Evolutionary conservation across 2,888 invertebrate species (phyloP).

Genomic region (Carabus problematicus): DNA sequence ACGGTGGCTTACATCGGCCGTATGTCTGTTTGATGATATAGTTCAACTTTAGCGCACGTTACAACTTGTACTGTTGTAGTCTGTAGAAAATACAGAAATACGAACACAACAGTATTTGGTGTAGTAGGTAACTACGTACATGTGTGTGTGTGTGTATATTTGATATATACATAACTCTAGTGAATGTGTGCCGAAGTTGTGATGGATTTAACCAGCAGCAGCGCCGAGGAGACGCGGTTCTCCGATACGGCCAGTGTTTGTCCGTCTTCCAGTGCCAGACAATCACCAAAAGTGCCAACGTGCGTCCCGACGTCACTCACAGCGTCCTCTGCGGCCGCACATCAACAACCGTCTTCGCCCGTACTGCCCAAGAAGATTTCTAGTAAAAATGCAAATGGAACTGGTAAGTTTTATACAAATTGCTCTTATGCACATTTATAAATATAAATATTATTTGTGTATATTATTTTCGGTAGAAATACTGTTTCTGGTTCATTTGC

Average conservation of each 20-base stretch:
- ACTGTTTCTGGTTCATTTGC: not conserved
- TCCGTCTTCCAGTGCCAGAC: constrained; percentile 1
- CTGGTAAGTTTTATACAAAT: constrained; percentile 6
- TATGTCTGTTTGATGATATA: too few species aligned
- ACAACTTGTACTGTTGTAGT: too few species aligned
- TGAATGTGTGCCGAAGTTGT: too few species aligned
- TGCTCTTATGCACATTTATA: not conserved
- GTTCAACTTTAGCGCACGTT: too few species aligned
- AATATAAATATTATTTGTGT: not conserved
- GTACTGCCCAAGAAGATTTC: constrained; percentile 3
- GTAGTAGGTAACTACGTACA: too few species aligned
- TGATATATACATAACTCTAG: too few species aligned
- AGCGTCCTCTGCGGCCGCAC: not conserved
- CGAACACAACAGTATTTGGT: too few species aligned
- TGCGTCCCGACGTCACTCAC: constrained; percentile 15
- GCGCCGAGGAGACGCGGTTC: constrained; percentile 5
- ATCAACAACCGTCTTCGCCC: not conserved
- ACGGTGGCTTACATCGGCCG: too few species aligned
- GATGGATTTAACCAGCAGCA: constrained; percentile 3
- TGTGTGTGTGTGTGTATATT: too few species aligned
- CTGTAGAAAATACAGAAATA: too few species aligned
- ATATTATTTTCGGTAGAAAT: not conserved
- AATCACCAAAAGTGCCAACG: constrained; percentile 1
- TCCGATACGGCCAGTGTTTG: not conserved
- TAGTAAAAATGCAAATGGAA: constrained; percentile 14